These are phyloP conservation scores for Sylvia atricapilla DNA, from an alignment of 2,113 vertebrate species.

Conservation along the genomic window DNA sequence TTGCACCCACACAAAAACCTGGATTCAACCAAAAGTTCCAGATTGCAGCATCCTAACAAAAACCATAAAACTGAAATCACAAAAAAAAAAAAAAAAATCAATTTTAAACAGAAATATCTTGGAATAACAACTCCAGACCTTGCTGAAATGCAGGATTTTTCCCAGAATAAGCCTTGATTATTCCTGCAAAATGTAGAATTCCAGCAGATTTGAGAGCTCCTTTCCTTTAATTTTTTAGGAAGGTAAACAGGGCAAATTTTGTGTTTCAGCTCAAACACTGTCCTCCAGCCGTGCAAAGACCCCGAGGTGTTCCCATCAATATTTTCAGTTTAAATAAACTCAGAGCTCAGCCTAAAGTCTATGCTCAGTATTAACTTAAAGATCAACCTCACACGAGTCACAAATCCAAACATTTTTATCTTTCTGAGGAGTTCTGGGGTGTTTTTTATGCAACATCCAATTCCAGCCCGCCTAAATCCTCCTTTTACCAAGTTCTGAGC, in stretches of 20 bases:
- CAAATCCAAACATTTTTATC: neutral
- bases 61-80: neutral
- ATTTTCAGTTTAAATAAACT: neutral
- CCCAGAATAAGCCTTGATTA: neutral
- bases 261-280: neutral
- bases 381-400: neutral
- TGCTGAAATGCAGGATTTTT: neutral
- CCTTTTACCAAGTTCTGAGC: neutral
- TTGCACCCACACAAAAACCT: neutral
- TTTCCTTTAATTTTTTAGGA: neutral
- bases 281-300: neutral
- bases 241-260: neutral
- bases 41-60: neutral
- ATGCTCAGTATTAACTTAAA: neutral
- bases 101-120: neutral
- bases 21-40: neutral
- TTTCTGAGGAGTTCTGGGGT: neutral
- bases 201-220: neutral
- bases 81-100: fast-evolving
- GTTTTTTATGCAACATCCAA: neutral
- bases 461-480: neutral
- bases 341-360: neutral
- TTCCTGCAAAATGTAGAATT: neutral
- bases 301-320: neutral
- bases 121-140: neutral